These are phyloP conservation scores for Brachyistius frenatus DNA, from an alignment of 2,113 vertebrate genomes.

Conservation along the genomic window DNA sequence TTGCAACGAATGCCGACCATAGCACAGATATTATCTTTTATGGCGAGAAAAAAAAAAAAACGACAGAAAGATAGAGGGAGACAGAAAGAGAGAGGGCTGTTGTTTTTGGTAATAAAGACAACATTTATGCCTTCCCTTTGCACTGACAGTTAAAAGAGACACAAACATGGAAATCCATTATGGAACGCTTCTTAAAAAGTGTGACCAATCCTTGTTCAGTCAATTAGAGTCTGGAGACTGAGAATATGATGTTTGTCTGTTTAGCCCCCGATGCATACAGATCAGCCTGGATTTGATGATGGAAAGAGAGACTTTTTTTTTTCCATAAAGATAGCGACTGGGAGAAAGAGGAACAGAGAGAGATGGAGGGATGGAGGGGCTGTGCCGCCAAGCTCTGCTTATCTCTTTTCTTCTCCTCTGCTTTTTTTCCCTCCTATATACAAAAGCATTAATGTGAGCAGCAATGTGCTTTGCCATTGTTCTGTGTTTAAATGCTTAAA, in stretches of 20 bases:
- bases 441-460: constrained; percentile 82
- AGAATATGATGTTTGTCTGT: constrained; percentile 84
- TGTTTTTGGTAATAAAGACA: constrained; percentile 87
- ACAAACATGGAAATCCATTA: constrained; percentile 96
- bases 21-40: constrained; percentile 80
- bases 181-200: constrained; percentile 88
- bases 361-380: constrained; percentile 65
- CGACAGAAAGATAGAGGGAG: constrained; percentile 38
- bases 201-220: constrained; percentile 91
- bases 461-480: constrained; percentile 83
- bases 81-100: constrained; percentile 65
- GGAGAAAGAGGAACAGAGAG: constrained; percentile 26
- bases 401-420: constrained; percentile 80
- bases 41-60: constrained; percentile 34
- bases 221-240: constrained; percentile 87
- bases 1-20: constrained; percentile 83
- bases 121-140: constrained; percentile 91
- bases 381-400: constrained; percentile 82
- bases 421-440: constrained; percentile 66
- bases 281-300: constrained; percentile 82
- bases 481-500: constrained; percentile 85
- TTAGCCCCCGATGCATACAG: constrained; percentile 78
- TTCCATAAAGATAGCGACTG: constrained; percentile 28
- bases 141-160: constrained; percentile 90
- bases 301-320: constrained; percentile 72